Base-by-base conservation (phyloP, 2,113 vertebrate genomes). In the Apeltes quadracus region DNA sequence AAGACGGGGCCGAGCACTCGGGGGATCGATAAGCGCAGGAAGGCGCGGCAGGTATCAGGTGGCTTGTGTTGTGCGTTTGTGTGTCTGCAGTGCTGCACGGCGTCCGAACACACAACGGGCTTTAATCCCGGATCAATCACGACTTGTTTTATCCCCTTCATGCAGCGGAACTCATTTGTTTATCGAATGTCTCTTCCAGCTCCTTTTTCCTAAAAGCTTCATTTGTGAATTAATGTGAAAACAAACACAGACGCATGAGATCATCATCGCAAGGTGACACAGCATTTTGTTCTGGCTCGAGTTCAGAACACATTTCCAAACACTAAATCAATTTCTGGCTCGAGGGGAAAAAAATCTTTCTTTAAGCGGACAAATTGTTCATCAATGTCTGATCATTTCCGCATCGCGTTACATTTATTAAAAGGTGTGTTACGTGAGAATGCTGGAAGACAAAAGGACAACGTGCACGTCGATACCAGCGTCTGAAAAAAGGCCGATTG, bases 271-370 rank as follows among this genome's bases (percentile, higher is more conserved):
- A 43, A 59, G 81, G 73, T 91, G 92, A 90, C 85, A 83, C 85
- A 87, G 91, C 92, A 88, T 91, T 92, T 89, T 69, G 65, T 44
- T 65, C 58, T 93, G 93, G 90, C 90, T 67, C 43, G 2, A 22
- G 74, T 75, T 88, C 91, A 93, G 85, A 86, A 56, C 84, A 50
- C 62, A 74, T 84, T 84, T 91, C 68, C 46, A 69, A 81, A 86
- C 61, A 69, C 67, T 34, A 78, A 89, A 90, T 89, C 88, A 77
- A 78, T 92, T 62, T 73, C 68, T 80, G 72, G 63, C 64, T 77
- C 22, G 12, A 18, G 50, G 81, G 71, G 75, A 73, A 82, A 25
- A 44, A 22, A 53, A 41, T 74, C 27, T 73, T 3, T 48, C 55
- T 58, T 27, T 34, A 41, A 39, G 27, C 12, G 15, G 32, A 41